phyloP scores from a whole-genome alignment of 2,113 vertebrate genomes.

The Notothenia coriiceps region DNA sequence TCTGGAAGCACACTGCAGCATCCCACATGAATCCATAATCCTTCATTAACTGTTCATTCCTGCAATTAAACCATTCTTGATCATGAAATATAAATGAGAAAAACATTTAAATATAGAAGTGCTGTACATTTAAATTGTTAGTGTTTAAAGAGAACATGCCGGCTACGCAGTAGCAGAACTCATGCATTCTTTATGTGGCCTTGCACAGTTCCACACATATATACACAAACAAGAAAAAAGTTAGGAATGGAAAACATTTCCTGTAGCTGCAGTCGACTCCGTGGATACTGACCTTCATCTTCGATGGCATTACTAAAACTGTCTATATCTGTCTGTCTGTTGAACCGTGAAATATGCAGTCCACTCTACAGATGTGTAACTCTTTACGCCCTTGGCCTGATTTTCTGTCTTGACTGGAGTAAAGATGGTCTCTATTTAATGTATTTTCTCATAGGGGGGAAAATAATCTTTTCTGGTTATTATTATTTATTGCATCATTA shows the following conservation, averaged over 20 bases:
- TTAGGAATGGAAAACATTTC: conserved; percentile 10
- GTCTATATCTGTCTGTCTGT: neutral
- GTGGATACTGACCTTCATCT: conserved; percentile 23
- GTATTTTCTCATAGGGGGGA: neutral
- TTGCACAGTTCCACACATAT: conserved; percentile 39
- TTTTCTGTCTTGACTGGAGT: too few relatives aligned
- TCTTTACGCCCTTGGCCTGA: too few relatives aligned
- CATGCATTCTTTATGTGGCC: conserved; percentile 67
- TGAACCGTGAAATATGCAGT: too few relatives aligned
- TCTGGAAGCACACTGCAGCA: neutral
- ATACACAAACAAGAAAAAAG: conserved; percentile 47
- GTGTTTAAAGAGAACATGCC: conserved; percentile 34
- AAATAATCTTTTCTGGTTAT: conserved; percentile 11
- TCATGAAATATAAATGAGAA: neutral
- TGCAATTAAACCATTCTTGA: neutral
- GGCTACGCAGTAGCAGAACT: conserved; percentile 26
- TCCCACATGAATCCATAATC: neutral
- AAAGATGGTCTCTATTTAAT: neutral
- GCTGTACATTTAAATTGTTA: neutral
- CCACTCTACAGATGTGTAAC: too few relatives aligned
- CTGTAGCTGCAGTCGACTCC: conserved; percentile 3
- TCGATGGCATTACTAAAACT: conserved; percentile 28
- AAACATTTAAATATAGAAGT: conserved; percentile 11
- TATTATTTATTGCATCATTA: conserved; percentile 40
- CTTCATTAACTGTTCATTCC: conserved; percentile 4